Base-by-base conservation (phyloP, 2,113 vertebrate genomes). In the Panthera tigris region DNA sequence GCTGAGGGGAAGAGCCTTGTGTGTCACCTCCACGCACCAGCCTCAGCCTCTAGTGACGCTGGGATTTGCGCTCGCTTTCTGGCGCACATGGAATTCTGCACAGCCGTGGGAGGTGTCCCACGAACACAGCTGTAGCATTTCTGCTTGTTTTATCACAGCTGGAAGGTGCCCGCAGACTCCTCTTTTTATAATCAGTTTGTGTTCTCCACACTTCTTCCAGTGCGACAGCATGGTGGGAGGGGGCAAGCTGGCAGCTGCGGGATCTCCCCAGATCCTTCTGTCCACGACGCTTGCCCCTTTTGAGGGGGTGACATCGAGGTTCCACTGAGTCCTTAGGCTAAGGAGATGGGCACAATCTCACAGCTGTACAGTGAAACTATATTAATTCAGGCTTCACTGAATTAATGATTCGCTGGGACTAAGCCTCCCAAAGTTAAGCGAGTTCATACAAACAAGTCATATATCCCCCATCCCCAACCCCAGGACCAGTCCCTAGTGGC, bases 11-110 rank as follows among this genome's bases (percentile, higher is more conserved):
- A 50, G 33, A 27, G 68, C n/a, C 69, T 52, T 1, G n/a, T 8
- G 0, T 15, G 7, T 73, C 41, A 3, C 55, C 33, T 13, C 33
- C 76, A 41, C 0, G 0, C 25, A 11, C 73, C 57, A n/a, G 91
- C 36, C 39, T 68, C 33, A 6, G 33, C 14, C n/a, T 25, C 33
- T 81, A 0, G 39, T 57, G 83, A 41, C 14, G 2, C 8, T 19
- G 87, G 14, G 16, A n/a, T n/a, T 73, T 61, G 63, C 10, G 33
- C 79, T 95, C 12, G 4, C 27, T 57, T 71, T 88, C 87, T 36
- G 39, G 76, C 45, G 18, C 18, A 25, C 1, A 0, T 29, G 11
- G 57, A 69, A 16, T 57, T 57, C 63, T 25, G 27, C 45, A 14
- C 69, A 74, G 87, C 21, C 21, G 63, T 57, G 27, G 29, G 23